phyloP scores from a whole-genome alignment of 1,140 invertebrate species.

The Episyrphus balteatus region DNA sequence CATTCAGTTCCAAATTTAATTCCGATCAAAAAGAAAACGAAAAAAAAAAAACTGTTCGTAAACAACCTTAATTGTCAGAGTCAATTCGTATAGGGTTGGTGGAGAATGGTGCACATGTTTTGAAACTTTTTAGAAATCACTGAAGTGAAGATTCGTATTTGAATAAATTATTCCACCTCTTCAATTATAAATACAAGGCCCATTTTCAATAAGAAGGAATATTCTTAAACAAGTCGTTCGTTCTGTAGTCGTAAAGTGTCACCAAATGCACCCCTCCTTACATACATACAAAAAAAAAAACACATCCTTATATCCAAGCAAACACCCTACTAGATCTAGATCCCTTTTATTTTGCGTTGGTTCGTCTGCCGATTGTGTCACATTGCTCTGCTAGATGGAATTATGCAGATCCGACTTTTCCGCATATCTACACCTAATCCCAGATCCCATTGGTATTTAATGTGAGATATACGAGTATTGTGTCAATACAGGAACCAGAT shows the following conservation, averaged over 20 bases:
- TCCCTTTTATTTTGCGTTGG: background rate
- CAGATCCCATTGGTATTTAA: background rate
- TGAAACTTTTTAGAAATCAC: too few species aligned
- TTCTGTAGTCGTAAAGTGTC: too few species aligned
- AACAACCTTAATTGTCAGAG: background rate
- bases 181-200: slow-evolving; percentile 2
- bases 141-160: too few species aligned
- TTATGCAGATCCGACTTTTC: background rate
- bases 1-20: background rate
- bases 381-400: background rate
- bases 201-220: background rate
- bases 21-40: slow-evolving; percentile 9
- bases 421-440: background rate
- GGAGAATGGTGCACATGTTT: too few species aligned
- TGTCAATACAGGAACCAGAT: background rate
- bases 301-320: too few species aligned
- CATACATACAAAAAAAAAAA: too few species aligned
- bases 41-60: background rate
- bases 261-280: too few species aligned
- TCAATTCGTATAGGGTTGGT: too few species aligned
- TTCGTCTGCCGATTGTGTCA: background rate
- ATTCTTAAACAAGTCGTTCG: background rate
- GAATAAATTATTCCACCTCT: slow-evolving; percentile 4
- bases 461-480: background rate
- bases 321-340: background rate